Percentiles rank a stretch among this genome's conserved stretches.
Conservation (phyloP, 2,888 invertebrate genomes). For the Ormyrus rosae region DNA sequence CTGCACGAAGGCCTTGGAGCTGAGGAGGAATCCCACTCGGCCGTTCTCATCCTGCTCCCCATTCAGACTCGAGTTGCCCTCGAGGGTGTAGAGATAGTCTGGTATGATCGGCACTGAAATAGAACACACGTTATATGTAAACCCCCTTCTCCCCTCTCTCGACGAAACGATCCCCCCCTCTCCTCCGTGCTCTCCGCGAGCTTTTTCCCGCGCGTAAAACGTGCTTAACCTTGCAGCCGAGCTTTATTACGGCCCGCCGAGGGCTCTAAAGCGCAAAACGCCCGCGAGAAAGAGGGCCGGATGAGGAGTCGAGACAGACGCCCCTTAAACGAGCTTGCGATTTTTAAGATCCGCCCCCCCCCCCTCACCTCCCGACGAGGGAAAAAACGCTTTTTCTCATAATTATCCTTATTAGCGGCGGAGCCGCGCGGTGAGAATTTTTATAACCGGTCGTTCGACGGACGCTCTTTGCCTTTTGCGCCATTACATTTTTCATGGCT, state of each 20-base stretch:
- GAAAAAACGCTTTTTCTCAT: no score
- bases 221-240: slow-evolving; percentile 10
- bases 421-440: no score
- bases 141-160: no score
- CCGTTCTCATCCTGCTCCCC: slow-evolving; percentile 80
- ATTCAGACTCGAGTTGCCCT: slow-evolving; percentile 61
- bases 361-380: no score
- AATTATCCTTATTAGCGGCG: no score
- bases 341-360: no score
- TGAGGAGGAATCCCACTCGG: slow-evolving; percentile 82
- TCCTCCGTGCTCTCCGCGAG: neutral
- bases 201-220: slow-evolving; percentile 7
- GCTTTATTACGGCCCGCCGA: slow-evolving; percentile 15
- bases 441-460: no score
- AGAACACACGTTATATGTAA: slow-evolving; percentile 11
- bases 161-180: no score
- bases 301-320: no score
- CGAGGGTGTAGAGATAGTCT: slow-evolving; percentile 82
- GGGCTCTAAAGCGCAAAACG: slow-evolving; percentile 5
- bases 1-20: slow-evolving; percentile 89
- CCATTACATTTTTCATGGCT: no score
- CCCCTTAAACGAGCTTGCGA: no score
- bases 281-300: neutral
- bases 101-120: slow-evolving; percentile 88
- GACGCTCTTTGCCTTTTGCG: no score